These are phyloP conservation scores for Gobiocypris rarus DNA, from an alignment of 2,113 vertebrate genomes.

Conservation along the genomic window DNA sequence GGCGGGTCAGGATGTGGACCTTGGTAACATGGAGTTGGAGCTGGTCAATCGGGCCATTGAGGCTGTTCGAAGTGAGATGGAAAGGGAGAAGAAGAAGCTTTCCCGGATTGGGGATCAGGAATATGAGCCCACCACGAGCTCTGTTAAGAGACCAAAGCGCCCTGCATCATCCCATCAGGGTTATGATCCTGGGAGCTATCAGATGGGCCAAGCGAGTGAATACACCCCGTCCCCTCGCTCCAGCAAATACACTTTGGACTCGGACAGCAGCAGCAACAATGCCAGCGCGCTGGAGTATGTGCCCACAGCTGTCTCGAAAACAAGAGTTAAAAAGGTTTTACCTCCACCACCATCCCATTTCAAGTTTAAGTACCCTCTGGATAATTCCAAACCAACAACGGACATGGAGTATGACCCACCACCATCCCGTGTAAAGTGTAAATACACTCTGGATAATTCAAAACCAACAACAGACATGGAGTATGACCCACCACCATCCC, in stretches of 20 bases:
- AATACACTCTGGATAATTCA: constrained; percentile 91
- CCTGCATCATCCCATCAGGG: constrained; percentile 66
- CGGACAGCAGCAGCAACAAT: constrained; percentile 66
- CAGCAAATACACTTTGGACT: constrained; percentile 88
- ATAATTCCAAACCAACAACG: constrained; percentile 87
- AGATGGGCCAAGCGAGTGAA: constrained; percentile 70
- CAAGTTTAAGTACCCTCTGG: constrained; percentile 90
- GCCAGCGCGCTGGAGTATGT: constrained; percentile 86
- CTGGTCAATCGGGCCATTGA: constrained; percentile 94
- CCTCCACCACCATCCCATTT: constrained; percentile 55
- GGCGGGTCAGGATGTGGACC: constrained; percentile 65
- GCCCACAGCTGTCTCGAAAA: constrained; percentile 79
- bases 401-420: constrained; percentile 94
- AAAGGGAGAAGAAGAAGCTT: constrained; percentile 88
- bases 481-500: constrained; percentile 32
- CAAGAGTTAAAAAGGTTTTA: constrained; percentile 69
- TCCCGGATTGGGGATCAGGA: constrained; percentile 83
- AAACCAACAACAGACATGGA: constrained; percentile 89
- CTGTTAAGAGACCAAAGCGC: constrained; percentile 32
- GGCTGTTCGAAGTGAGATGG: constrained; percentile 88
- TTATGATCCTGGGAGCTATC: constrained; percentile 81
- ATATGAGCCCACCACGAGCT: constrained; percentile 64
- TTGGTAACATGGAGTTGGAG: constrained; percentile 84
- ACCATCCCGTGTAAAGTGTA: constrained; percentile 73
- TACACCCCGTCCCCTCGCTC: constrained; percentile 90